phyloP scores from a whole-genome alignment of 2,113 vertebrate species.

The Dinomys branickii region DNA sequence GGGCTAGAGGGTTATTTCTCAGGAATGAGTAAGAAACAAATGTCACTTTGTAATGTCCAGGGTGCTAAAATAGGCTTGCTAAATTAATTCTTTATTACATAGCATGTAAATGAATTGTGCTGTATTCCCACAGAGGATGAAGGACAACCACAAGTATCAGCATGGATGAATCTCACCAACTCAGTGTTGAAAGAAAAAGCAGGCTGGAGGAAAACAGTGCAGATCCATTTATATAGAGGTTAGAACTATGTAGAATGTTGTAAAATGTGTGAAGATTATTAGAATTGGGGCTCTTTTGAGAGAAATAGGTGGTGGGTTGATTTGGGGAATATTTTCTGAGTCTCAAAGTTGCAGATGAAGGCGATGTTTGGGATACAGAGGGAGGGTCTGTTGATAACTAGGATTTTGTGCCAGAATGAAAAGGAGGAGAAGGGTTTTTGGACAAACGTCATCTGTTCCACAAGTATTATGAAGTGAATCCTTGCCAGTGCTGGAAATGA shows the following conservation, averaged over 20 bases:
- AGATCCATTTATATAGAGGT: background rate
- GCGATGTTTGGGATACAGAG: background rate
- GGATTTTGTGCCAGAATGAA: background rate
- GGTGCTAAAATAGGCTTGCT: background rate
- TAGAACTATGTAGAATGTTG: background rate
- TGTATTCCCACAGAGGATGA: background rate
- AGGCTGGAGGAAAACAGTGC: background rate
- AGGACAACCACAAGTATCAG: background rate
- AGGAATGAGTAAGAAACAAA: background rate
- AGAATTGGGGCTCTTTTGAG: background rate
- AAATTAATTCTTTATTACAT: background rate
- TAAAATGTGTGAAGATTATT: background rate
- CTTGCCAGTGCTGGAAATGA: constrained; percentile 1
- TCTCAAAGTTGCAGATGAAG: background rate
- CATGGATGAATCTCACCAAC: background rate
- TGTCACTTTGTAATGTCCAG: background rate
- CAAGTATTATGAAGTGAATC: background rate
- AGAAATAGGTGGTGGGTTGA: background rate
- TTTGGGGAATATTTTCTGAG: background rate
- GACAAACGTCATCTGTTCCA: background rate
- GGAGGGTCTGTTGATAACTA: background rate
- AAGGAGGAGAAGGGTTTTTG: background rate
- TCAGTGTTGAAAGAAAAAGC: background rate
- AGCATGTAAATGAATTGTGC: background rate
- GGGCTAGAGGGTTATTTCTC: background rate